Evolutionary conservation across 2,113 vertebrate species (phyloP), one percentile per base, ranked within the genome.

Genomic region (Boulengeromyrus knoepffleri): DNA sequence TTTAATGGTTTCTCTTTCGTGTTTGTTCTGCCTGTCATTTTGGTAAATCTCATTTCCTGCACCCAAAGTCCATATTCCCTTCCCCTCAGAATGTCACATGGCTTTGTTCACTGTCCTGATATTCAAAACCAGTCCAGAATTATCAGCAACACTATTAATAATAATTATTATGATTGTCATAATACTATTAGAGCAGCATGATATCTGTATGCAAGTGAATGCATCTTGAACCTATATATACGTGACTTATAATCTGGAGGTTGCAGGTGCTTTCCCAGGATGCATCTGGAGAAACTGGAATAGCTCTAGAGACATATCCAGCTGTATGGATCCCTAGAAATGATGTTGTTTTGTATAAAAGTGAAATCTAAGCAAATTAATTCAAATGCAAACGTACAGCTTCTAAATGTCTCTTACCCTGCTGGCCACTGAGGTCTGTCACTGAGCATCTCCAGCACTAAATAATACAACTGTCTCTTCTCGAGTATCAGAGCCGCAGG

Each of bases 401-500:
- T 10, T 27, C 24, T 12, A 86, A 45, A 88, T 39, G n/a, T 47
- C 46, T 50, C 87, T 74, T 77, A 50, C 47, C 46, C 84, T 49
- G 19, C 27, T 27, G 46, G 31, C 46, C 88, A 62, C 17, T 74
- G 46, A 49, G 46, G 87, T 70, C 21, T 89, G 45, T 88, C 45
- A 36, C 6, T 88, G 24, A 66, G 42, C 2, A 88, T 39, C 56
- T 89, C 62, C 52, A 46, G 10, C 66, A 52, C 66, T 77, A 49
- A 77, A 89, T 77, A 89, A 70, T 89, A 77, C 24, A 46, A 27
- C 46, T 74, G 89, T 93, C 91, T 90, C 89, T 85, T 92, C 94
- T 93, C 93, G 27, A 94, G 93, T 92, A 93, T 92, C 93, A 90
- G 92, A 93, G 93, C 95, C 94, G 91, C 77, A 89, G 94, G 95